Evolutionary conservation across 2,888 invertebrate genomes (phyloP).

Genomic region (Timema podura): DNA sequence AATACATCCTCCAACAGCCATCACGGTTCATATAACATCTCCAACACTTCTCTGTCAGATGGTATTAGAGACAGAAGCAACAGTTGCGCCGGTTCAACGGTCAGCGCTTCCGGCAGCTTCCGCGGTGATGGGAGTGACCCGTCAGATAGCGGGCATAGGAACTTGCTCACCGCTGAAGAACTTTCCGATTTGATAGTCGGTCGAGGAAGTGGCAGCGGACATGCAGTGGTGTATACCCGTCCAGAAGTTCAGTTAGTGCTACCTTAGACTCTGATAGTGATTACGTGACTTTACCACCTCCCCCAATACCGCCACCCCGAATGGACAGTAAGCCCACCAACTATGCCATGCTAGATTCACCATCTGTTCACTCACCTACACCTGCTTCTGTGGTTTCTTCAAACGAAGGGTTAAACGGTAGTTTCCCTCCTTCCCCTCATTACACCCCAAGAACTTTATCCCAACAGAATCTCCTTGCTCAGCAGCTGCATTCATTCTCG

Average conservation of each 20-base stretch:
- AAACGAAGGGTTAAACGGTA: constrained; percentile 56
- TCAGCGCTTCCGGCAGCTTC: constrained; percentile 74
- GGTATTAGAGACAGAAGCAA: constrained; percentile 65
- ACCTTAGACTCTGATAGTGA: constrained; percentile 87
- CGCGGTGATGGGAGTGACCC: constrained; percentile 88
- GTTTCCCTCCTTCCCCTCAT: constrained; percentile 48
- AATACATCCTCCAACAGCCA: constrained; percentile 24
- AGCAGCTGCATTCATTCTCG: constrained; percentile 12
- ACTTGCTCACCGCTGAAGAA: constrained; percentile 73
- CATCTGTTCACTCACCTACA: constrained; percentile 39
- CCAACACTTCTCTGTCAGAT: constrained; percentile 14
- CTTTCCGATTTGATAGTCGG: constrained; percentile 80
- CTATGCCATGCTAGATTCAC: constrained; percentile 47
- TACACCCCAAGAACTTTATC: constrained; percentile 21
- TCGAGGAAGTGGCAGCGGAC: constrained; percentile 24
- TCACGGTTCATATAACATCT: constrained; percentile 20
- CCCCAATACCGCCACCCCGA: constrained; percentile 27
- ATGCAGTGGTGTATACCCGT: constrained; percentile 64
- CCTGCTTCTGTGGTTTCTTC: constrained; percentile 19
- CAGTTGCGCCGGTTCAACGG: constrained; percentile 53
- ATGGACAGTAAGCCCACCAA: constrained; percentile 46
- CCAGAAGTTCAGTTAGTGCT: constrained; percentile 73
- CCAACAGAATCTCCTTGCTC: constrained; percentile 33
- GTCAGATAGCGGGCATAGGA: constrained; percentile 68
- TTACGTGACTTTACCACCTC: constrained; percentile 66